Evolutionary conservation across 2,888 invertebrate genomes (phyloP), one percentile per base, ranked within the genome.

Genomic region (Nemoura dubitans): DNA sequence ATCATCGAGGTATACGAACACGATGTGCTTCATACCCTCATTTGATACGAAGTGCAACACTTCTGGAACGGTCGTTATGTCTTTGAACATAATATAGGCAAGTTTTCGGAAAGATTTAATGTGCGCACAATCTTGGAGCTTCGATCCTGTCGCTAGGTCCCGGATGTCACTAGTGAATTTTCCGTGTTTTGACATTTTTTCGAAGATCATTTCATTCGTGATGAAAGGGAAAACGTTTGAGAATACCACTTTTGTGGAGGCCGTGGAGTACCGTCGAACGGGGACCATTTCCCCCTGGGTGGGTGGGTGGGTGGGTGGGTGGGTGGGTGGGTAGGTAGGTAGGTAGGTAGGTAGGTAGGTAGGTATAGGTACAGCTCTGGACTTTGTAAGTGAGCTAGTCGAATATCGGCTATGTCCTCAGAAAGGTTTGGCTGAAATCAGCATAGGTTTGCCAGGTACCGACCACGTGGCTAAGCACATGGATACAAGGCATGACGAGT

Each of bases 171-270:
- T 26, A 16, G 77, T 77, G 5, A 77, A 6, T 77, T n/a, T 77
- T 3, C 77, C 77, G 26, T 25, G 16, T 26, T n/a, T 77, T 3
- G 5, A 25, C 77, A 77, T 77, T 77, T 77, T 77, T n/a, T 77
- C 77, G 3, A 26, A 7, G 5, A 77, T 77, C 77, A 77, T 77
- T 77, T 77, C 77, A 26, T 77, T n/a, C 6, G 77, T 77, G 26
- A 77, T 77, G 26, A 77, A 77, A 6, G 77, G 77, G 16, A 77
- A 77, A 3, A 77, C 77, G 26, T 77, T 77, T 6, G 77, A 77
- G 77, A 77, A 26, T 7, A 77, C 77, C 26, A 77, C 77, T 77
- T 77, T 77, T 6, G 77, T 77, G n/a, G 77, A n/a, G n/a, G 77
- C 77, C 77, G 77, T 25, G 26, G 26, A 77, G 26, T 77, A 77